phyloP scores from a whole-genome alignment of 2,113 vertebrate species.

The Gambusia affinis region DNA sequence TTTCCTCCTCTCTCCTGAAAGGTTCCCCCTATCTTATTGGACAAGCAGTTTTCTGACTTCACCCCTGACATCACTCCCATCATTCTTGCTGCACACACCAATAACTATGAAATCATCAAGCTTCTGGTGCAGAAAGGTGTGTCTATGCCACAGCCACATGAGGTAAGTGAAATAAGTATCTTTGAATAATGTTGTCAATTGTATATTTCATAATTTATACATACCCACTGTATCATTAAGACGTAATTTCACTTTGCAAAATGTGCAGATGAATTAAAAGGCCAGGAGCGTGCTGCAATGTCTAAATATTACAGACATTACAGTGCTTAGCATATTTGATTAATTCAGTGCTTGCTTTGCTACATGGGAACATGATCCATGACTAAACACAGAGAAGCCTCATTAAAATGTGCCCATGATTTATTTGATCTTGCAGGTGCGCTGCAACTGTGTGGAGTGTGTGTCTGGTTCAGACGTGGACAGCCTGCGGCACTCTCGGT shows the following conservation, averaged over 20 bases:
- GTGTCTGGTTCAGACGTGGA: slow-evolving; percentile 97
- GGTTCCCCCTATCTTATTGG: slow-evolving; percentile 95
- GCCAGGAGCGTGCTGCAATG: background rate
- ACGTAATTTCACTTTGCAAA: background rate
- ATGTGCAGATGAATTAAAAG: background rate
- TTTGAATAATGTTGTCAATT: background rate
- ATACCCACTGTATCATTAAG: background rate
- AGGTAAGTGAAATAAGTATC: slow-evolving; percentile 71
- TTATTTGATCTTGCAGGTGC: slow-evolving; percentile 78
- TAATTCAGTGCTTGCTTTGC: background rate
- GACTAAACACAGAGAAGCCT: slow-evolving; percentile 14
- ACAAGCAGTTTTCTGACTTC: slow-evolving; percentile 99
- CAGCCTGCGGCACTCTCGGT: slow-evolving; percentile 94
- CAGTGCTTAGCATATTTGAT: background rate
- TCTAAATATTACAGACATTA: slow-evolving; percentile 2
- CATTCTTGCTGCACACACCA: slow-evolving; percentile 97
- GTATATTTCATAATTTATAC: background rate
- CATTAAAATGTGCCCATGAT: slow-evolving; percentile 18
- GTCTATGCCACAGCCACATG: slow-evolving; percentile 92
- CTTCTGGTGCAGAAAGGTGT: slow-evolving; percentile 97
- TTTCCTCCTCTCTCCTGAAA: slow-evolving; percentile 56
- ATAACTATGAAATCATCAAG: slow-evolving; percentile 99
- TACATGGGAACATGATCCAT: background rate
- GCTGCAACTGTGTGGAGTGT: slow-evolving; percentile 97
- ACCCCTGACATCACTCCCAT: slow-evolving; percentile 98